Percentiles rank a stretch among this genome's conserved stretches.
Conservation (phyloP, 2,888 invertebrate genomes). For the Vannuccia rotundouncinata region DNA sequence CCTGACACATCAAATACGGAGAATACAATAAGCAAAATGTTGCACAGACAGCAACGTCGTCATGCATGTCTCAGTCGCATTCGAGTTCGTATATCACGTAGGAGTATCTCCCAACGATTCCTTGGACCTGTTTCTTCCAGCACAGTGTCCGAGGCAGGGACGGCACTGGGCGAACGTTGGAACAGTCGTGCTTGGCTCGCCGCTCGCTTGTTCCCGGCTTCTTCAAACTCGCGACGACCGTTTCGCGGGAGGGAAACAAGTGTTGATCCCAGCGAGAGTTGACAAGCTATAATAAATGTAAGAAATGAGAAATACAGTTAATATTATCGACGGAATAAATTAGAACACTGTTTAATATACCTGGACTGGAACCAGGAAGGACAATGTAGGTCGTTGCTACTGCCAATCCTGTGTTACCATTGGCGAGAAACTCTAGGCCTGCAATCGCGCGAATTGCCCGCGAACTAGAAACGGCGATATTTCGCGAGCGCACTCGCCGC, state of each 20-base stretch:
- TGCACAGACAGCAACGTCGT: no score
- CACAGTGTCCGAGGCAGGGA: no score
- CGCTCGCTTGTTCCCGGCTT: neutral
- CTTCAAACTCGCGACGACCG: constrained; percentile 7
- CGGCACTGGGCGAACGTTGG: neutral
- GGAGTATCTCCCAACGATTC: no score
- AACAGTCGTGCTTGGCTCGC: neutral
- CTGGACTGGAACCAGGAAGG: neutral
- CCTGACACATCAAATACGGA: no score
- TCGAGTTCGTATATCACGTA: no score
- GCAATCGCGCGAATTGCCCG: neutral
- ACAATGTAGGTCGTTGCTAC: neutral
- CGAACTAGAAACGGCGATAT: neutral
- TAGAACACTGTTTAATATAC: no score
- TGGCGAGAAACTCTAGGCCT: neutral
- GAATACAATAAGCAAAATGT: no score
- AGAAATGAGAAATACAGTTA: no score
- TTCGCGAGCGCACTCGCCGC: neutral
- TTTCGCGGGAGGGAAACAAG: neutral
- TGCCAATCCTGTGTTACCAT: neutral
- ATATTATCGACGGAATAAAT: no score
- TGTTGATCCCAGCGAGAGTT: neutral
- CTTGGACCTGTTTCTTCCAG: no score
- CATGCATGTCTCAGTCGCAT: no score
- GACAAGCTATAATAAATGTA: no score